phyloP scores from a whole-genome alignment of 2,113 vertebrate species.

The Macquaria australasica region DNA sequence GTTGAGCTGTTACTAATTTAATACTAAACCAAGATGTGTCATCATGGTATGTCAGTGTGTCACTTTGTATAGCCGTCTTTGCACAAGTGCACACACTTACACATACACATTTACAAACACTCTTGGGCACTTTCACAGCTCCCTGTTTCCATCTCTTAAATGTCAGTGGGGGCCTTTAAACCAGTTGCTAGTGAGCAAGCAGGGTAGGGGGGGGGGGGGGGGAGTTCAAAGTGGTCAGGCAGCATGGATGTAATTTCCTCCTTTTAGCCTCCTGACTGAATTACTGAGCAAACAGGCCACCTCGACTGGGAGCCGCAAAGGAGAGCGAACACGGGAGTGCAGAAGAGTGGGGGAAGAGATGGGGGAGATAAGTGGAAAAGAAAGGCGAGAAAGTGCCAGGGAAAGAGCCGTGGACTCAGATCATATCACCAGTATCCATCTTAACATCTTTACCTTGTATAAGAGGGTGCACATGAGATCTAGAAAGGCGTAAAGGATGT shows the following conservation, averaged over 20 bases:
- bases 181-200: slow-evolving; percentile 53
- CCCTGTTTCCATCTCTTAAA: slow-evolving; percentile 69
- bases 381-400: slow-evolving; percentile 12
- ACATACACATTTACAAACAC: slow-evolving; percentile 29
- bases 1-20: neutral
- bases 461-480: slow-evolving; percentile 12
- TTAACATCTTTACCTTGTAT: slow-evolving; percentile 31
- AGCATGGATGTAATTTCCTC: slow-evolving; percentile 72
- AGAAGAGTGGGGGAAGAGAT: slow-evolving; percentile 31
- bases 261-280: slow-evolving; percentile 73
- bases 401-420: slow-evolving; percentile 34
- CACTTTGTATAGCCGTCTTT: slow-evolving; percentile 17
- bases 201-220: slow-evolving; percentile 8
- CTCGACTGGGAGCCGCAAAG: slow-evolving; percentile 44
- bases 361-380: slow-evolving; percentile 51
- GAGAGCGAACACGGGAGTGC: slow-evolving; percentile 21
- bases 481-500: slow-evolving; percentile 3
- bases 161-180: slow-evolving; percentile 70
- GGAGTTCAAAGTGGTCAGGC: slow-evolving; percentile 70
- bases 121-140: slow-evolving; percentile 45
- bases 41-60: slow-evolving; percentile 10
- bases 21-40: slow-evolving; percentile 3
- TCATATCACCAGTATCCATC: slow-evolving; percentile 51
- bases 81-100: slow-evolving; percentile 17
- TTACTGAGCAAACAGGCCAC: slow-evolving; percentile 65